Percentiles rank a stretch among this genome's conserved stretches.
These are phyloP conservation scores for Lissonota sp. DNA, from an alignment of 2,888 invertebrate species.

Conservation along the genomic window DNA sequence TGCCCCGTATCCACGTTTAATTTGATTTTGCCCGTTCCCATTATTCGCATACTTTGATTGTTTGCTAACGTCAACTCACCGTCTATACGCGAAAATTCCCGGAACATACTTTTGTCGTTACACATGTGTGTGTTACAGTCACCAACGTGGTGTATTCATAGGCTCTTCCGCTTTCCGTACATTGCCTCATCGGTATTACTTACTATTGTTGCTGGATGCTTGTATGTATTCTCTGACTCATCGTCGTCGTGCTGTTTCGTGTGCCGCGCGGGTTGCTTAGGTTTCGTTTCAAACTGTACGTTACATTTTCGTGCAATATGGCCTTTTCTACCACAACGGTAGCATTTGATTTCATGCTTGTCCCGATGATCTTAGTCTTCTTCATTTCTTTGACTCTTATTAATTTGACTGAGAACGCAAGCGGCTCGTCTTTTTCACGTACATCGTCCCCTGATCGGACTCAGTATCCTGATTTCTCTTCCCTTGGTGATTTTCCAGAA, in stretches of 20 bases:
- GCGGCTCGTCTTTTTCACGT: constrained; percentile 15
- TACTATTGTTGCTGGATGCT: background rate
- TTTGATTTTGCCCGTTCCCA: constrained; percentile 12
- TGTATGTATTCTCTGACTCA: too few relatives aligned
- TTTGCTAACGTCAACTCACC: constrained; percentile 28
- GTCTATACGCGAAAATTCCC: constrained; percentile 1
- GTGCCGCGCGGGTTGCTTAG: constrained; percentile 24
- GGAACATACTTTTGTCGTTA: constrained; percentile 16
- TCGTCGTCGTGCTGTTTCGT: background rate
- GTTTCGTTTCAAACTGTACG: constrained; percentile 8
- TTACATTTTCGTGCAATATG: constrained; percentile 28
- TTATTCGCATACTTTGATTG: constrained; percentile 16
- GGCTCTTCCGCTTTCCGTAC: background rate
- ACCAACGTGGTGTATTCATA: constrained; percentile 29
- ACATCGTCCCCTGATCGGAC: constrained; percentile 16
- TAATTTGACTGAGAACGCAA: background rate
- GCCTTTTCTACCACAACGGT: constrained; percentile 20
- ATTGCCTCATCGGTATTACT: constrained; percentile 17
- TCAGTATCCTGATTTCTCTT: constrained; percentile 22
- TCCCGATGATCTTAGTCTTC: background rate
- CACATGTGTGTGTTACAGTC: constrained; percentile 26
- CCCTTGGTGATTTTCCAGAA: constrained; percentile 48
- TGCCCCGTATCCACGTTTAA: constrained; percentile 2
- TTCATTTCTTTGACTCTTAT: constrained; percentile 15
- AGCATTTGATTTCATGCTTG: background rate